These are phyloP conservation scores for Stomatorhinus ivindoensis DNA, from an alignment of 2,113 vertebrate genomes.

Conservation along the genomic window DNA sequence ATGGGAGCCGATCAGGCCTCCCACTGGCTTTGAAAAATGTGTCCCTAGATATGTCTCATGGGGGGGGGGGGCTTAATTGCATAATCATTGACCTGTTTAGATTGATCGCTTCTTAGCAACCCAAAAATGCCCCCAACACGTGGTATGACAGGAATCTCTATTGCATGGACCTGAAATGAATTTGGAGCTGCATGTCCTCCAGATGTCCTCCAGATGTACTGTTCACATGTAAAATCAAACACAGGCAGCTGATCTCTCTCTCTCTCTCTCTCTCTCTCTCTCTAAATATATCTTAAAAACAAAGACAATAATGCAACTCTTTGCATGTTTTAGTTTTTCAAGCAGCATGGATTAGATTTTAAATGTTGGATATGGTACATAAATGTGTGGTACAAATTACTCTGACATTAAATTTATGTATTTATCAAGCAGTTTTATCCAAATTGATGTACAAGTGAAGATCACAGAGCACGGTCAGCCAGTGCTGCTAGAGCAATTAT, in stretches of 20 bases:
- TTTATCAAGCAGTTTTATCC: background rate
- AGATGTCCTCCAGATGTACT: background rate
- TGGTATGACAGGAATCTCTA: background rate
- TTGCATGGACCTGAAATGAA: background rate
- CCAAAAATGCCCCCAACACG: background rate
- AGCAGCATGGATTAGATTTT: background rate
- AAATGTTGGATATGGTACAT: background rate
- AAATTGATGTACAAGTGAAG: background rate
- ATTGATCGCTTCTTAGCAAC: background rate
- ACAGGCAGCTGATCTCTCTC: background rate
- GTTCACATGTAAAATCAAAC: background rate
- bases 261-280: background rate
- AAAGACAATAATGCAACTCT: background rate
- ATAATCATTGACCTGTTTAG: background rate
- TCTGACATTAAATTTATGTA: background rate
- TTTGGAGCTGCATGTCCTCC: background rate
- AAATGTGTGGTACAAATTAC: background rate
- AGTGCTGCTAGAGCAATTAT: background rate
- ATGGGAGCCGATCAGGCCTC: background rate
- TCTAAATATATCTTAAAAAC: background rate
- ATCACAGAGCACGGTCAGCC: background rate
- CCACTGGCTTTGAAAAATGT: background rate
- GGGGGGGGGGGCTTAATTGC: background rate
- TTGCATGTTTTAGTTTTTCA: background rate
- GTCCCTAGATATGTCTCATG: background rate